Base-by-base conservation (phyloP, 2,797 vertebrate species). In the Luscinia megarhynchos region DNA sequence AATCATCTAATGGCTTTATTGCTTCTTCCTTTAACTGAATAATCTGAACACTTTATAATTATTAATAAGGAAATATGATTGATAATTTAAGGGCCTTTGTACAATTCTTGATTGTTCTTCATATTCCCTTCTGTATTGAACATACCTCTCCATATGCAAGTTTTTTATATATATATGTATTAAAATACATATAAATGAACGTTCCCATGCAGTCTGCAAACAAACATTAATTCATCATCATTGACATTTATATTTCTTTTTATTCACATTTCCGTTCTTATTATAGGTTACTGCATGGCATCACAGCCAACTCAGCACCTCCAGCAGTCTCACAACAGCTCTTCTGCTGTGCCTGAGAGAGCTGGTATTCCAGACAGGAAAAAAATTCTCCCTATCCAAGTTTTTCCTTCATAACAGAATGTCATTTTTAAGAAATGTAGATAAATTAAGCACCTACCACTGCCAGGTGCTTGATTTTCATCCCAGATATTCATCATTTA, bases 291-390 rank as follows among this genome's bases (percentile, higher is more conserved):
- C 26, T 63, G 61, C 36, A 26, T 48, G 41, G 45, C 70, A 83
- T 32, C 67, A 77, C 32, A 91, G 64, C 72, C 84, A 68, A 46
- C 76, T 85, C 41, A 23, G 38, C 55, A 87, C 53, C 63, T 82
- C 78, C 89, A 91, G 78, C 53, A 76, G 46, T 58, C 53, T 92
- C 91, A 73, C 23, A 89, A 76, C 84, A 93, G 73, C 68, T 92
- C 79, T 61, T 93, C 79, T 51, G 29, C 50, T 18, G 3, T 58
- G 64, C 72, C 68, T 51, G 15, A 80, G 72, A 69, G 34, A 61
- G 32, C 50, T 91, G 62, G 29, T 54, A 22, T 46, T 89, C 27
- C 51, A 69, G 36, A 48, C 29, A 82, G 3, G 43, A 81, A 74
- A 81, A 81, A 69, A 20, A 17, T 54, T 67, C 11, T 59, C 26